Evolutionary conservation across 1,140 invertebrate genomes (phyloP).

Genomic region (Glossosoma conforme): DNA sequence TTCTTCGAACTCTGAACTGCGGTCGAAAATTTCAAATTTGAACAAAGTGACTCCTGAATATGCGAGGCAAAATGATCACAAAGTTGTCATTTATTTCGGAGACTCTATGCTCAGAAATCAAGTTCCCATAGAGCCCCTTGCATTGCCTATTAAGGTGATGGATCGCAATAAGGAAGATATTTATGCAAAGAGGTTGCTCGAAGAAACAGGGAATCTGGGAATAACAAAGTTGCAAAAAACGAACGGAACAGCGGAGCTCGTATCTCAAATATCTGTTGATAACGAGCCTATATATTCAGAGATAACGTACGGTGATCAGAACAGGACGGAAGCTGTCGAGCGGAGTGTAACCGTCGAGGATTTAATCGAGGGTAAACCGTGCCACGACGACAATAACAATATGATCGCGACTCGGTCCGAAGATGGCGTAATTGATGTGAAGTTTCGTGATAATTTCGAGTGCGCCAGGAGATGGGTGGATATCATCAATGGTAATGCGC

Average conservation of each 20-base stretch:
- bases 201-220: slow-evolving; percentile 39
- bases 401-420: slow-evolving; percentile 36
- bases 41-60: slow-evolving; percentile 1
- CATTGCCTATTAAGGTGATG: slow-evolving; percentile 32
- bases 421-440: slow-evolving; percentile 58
- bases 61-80: slow-evolving; percentile 49
- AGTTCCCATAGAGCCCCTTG: slow-evolving; percentile 36
- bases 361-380: slow-evolving; percentile 32
- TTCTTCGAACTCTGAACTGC: slow-evolving; percentile 4
- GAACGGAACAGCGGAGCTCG: slow-evolving; percentile 39
- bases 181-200: slow-evolving; percentile 42
- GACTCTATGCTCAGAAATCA: slow-evolving; percentile 56
- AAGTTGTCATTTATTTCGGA: slow-evolving; percentile 66
- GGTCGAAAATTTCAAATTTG: not conserved
- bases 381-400: slow-evolving; percentile 34
- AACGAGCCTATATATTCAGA: slow-evolving; percentile 48
- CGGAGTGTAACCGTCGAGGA: slow-evolving; percentile 39
- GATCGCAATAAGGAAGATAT: slow-evolving; percentile 43
- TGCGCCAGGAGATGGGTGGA: slow-evolving; percentile 55
- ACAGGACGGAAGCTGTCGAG: slow-evolving; percentile 41
- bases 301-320: slow-evolving; percentile 37
- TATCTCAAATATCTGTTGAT: slow-evolving; percentile 42
- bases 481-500: slow-evolving; percentile 46
- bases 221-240: slow-evolving; percentile 39
- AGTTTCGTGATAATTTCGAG: slow-evolving; percentile 60